Evolutionary conservation across 2,888 invertebrate genomes (phyloP).

Genomic region (Merodon equestris): DNA sequence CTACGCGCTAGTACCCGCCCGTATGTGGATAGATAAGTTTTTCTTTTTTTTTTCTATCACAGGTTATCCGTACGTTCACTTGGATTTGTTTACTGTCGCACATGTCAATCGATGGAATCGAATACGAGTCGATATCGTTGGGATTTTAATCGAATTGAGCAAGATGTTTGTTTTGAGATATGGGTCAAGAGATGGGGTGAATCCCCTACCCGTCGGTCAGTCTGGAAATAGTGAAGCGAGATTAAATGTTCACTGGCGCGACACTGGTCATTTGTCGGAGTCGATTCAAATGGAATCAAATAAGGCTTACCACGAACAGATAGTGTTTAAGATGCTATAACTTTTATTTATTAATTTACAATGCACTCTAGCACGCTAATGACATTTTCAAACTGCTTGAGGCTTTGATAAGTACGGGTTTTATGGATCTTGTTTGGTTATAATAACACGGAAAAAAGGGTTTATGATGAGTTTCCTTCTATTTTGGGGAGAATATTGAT

Average conservation of each 20-base stretch:
- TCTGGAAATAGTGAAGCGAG: neutral
- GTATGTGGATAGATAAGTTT: constrained; percentile 14
- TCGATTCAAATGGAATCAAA: no score
- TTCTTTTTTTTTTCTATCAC: neutral
- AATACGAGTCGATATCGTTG: constrained; percentile 2
- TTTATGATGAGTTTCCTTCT: no score
- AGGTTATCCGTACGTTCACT: constrained; percentile 26
- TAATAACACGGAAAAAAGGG: no score
- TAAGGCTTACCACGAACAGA: no score
- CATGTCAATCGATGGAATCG: constrained; percentile 21
- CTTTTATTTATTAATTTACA: no score
- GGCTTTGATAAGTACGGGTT: no score
- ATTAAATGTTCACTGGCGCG: neutral
- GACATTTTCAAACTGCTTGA: no score
- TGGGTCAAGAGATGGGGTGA: constrained; percentile 23
- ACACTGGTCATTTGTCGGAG: no score
- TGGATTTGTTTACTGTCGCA: constrained; percentile 14
- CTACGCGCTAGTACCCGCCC: neutral
- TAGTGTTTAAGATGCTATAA: no score
- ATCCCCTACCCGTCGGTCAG: neutral
- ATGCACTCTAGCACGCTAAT: no score
- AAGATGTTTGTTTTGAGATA: constrained; percentile 22
- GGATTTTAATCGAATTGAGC: neutral
- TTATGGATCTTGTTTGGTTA: no score
- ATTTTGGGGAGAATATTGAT: no score